Base-by-base conservation (phyloP, 2,888 invertebrate genomes). In the Nomada flava region DNA sequence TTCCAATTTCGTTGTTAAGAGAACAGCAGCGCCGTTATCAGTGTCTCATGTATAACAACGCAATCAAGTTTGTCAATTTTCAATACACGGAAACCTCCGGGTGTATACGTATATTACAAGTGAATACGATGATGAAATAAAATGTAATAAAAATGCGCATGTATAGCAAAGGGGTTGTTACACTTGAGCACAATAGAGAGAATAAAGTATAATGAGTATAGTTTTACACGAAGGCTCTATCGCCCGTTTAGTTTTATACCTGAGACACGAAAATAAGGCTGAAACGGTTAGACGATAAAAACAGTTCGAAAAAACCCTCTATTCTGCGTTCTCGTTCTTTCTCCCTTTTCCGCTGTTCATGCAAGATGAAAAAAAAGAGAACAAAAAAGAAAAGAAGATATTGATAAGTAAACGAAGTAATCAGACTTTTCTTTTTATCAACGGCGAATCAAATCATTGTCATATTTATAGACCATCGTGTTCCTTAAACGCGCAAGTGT, bases 41-140 rank as follows among this genome's bases (percentile, higher is more conserved):
- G 87, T 85, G 88, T 88, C 88, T 86, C 88, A 86, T 82, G 88
- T 88, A 85, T 87, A 87, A 87, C 82, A 87, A 80, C 80, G 69
- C 64, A 87, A 81, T 79, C 78, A 68, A 84, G 72, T 75, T 73
- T 70, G 85, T 86, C 87, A 83, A 87, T 75, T 85, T 85, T 83
- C 67, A 63, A 70, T 68, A 72, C 64, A 65, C 72, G 67, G 53
- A 29, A 63, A 69, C 60, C 59, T 44, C 68, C 63, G 67, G 44
- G 70, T 72, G 82, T 82, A 82, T 81, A 82, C 76, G 67, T 79
- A 67, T 79, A 79, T 71, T 57, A 79, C 68, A 62, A 52, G 53
- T 18, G 18, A 65, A 62, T n/a, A 65, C 10, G 62, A 79, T 76
- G 42, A 53, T 29, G 10, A 59, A 60, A 29, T 79, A 80, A 60